These are phyloP conservation scores for Mormyrus proboscirostris DNA, from an alignment of 2,797 vertebrate genomes.

Conservation along the genomic window DNA sequence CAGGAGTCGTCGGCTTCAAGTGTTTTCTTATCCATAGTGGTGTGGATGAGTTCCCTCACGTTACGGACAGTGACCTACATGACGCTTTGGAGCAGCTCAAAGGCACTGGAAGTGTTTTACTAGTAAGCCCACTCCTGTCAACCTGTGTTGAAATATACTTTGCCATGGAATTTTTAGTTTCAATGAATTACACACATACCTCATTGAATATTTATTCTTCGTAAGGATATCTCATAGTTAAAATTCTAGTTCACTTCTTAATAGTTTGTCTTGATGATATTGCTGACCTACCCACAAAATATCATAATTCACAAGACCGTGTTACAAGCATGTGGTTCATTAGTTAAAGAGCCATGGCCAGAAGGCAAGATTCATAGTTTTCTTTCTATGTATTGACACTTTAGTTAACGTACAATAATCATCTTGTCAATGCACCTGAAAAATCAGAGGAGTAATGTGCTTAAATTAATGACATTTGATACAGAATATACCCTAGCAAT, in stretches of 20 bases:
- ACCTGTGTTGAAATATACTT: not conserved
- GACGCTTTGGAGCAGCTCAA: slow-evolving; percentile 66
- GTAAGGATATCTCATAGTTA: not conserved
- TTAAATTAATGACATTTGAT: not conserved
- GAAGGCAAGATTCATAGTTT: not conserved
- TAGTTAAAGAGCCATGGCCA: not conserved
- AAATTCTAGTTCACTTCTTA: not conserved
- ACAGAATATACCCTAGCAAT: not conserved
- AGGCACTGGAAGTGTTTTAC: slow-evolving; percentile 66
- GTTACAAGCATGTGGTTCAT: not conserved
- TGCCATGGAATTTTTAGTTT: not conserved
- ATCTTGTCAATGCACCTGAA: not conserved
- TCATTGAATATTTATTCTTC: not conserved
- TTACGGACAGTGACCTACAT: slow-evolving; percentile 61
- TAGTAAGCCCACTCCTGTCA: slow-evolving; percentile 52
- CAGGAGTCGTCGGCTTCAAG: slow-evolving; percentile 72
- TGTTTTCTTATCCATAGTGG: slow-evolving; percentile 77
- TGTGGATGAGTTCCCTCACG: slow-evolving; percentile 71
- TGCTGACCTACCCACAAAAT: not conserved
- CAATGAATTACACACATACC: not conserved
- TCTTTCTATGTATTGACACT: not conserved
- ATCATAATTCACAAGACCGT: not conserved
- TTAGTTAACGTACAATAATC: not conserved
- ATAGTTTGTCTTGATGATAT: not conserved
- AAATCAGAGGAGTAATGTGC: not conserved